phyloP scores from a whole-genome alignment of 2,888 invertebrate species.

The Cancer borealis region DNA sequence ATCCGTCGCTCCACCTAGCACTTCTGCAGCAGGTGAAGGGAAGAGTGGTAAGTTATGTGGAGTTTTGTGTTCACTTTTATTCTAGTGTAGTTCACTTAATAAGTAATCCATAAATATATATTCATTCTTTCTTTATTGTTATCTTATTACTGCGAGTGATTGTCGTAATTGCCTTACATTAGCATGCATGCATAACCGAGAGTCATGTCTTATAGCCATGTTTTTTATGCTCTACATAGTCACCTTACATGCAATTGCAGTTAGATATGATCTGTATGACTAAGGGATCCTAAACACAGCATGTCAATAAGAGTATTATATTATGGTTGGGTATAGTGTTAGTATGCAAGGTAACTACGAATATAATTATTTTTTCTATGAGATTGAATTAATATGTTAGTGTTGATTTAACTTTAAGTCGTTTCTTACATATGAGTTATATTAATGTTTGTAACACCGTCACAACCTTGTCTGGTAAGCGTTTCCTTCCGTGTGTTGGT shows the following conservation, averaged over 20 bases:
- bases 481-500: too few relatives aligned
- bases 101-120: not conserved
- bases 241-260: not conserved
- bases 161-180: not conserved
- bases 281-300: not conserved
- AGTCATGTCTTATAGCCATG: not conserved
- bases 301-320: not conserved
- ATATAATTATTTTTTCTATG: too few relatives aligned
- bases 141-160: too few relatives aligned
- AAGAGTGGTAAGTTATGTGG: not conserved
- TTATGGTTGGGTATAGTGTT: not conserved
- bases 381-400: too few relatives aligned
- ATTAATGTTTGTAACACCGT: too few relatives aligned
- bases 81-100: not conserved
- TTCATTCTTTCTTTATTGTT: not conserved
- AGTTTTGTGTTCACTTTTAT: not conserved
- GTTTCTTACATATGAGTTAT: too few relatives aligned
- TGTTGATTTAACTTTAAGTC: too few relatives aligned
- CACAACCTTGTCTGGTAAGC: too few relatives aligned
- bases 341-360: not conserved
- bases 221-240: not conserved
- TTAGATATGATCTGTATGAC: not conserved
- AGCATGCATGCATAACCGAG: not conserved
- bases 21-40: not conserved
- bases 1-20: not conserved